phyloP scores from a whole-genome alignment of 2,797 vertebrate species.

The Cyprinella venusta region DNA sequence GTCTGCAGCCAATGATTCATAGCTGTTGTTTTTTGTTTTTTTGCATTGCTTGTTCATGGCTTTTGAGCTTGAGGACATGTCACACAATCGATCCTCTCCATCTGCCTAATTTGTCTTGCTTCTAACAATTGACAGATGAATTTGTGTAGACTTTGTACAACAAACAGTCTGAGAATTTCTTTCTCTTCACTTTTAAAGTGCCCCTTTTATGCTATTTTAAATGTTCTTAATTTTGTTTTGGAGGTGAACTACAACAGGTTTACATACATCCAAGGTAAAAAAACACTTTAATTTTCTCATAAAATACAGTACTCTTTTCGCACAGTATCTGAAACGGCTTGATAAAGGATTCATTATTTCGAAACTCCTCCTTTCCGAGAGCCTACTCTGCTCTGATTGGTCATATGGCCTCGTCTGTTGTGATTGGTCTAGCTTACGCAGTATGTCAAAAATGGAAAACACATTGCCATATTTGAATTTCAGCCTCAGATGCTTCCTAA shows the following conservation, averaged over 20 bases:
- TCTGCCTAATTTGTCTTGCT: background rate
- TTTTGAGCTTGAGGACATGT: background rate
- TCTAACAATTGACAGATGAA: background rate
- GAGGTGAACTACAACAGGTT: background rate
- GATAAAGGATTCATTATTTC: background rate
- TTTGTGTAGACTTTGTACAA: background rate
- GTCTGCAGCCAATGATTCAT: background rate
- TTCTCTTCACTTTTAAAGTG: background rate
- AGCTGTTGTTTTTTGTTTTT: background rate
- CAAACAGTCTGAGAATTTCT: background rate
- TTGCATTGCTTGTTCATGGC: background rate
- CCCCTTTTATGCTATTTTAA: background rate
- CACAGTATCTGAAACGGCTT: background rate
- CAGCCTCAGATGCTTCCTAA: background rate
- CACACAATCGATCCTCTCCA: background rate
- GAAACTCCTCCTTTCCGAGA: no score
- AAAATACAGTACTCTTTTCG: background rate
- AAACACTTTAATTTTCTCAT: background rate
- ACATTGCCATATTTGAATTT: background rate
- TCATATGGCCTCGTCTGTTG: no score
- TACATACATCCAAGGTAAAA: background rate
- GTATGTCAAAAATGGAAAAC: no score
- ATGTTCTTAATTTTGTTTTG: background rate
- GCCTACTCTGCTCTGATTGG: no score
- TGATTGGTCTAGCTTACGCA: no score